These are phyloP conservation scores for Caiman crocodilus DNA, from an alignment of 2,797 vertebrate genomes.

Conservation along the genomic window DNA sequence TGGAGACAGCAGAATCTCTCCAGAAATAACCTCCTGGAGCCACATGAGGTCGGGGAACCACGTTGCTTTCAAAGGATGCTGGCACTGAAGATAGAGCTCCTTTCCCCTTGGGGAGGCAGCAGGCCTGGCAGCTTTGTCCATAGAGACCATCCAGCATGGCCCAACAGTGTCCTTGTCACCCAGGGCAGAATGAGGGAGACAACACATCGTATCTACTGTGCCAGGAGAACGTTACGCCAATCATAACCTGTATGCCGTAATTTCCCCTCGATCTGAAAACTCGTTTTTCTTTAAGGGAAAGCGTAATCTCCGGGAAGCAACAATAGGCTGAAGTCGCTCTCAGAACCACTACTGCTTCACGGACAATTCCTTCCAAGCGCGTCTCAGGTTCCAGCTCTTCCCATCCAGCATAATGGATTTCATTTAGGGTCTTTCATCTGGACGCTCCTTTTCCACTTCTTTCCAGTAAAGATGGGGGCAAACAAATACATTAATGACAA, in stretches of 20 bases:
- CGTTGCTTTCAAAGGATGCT: not conserved
- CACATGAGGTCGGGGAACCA: not conserved
- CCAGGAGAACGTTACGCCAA: not conserved
- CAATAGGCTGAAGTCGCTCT: conserved; percentile 39
- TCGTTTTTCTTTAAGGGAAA: not conserved
- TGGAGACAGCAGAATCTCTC: conserved; percentile 43
- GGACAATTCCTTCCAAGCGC: conserved; percentile 65
- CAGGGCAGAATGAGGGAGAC: not conserved
- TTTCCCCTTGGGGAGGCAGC: not conserved
- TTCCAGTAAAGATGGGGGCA: conserved; percentile 37
- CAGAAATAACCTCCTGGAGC: conserved; percentile 63
- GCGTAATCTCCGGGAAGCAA: not conserved
- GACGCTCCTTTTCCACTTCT: conserved; percentile 67
- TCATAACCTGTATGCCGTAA: not conserved
- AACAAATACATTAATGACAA: conserved; percentile 25
- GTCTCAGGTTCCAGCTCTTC: conserved; percentile 72
- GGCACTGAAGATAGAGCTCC: conserved; percentile 36
- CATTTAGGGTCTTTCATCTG: conserved; percentile 70
- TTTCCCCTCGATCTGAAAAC: not conserved
- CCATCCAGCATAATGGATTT: conserved; percentile 77
- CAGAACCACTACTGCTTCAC: conserved; percentile 54
- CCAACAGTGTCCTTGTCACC: not conserved
- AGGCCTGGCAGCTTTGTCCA: not conserved
- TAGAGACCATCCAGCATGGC: not conserved
- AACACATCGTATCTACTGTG: not conserved